Base-by-base conservation (phyloP, 2,113 vertebrate genomes). In the Gymnocephalus cernua region DNA sequence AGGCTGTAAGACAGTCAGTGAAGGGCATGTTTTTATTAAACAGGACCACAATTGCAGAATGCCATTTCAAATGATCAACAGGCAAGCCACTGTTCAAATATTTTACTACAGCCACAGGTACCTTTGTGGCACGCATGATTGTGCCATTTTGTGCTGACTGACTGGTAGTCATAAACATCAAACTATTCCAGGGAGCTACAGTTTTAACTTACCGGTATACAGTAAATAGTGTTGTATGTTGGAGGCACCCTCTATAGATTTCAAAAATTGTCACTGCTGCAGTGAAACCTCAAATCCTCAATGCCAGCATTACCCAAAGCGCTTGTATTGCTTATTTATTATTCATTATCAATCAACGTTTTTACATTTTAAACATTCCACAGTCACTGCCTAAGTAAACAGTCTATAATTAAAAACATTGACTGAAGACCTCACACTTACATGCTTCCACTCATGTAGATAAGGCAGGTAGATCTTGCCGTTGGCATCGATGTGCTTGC, bases 391-490 rank as follows among this genome's bases (percentile, higher is more conserved):
- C 5, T 41, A 18, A 63, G 54, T n/a, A 57, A 62, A 62, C 44
- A 15, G 41, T 44, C 9, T 29, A 23, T 56, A 9, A 64, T 16
- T 50, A 50, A 57, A 27, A 50, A 44, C 15, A 66, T 0, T 23
- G 15, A 19, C 1, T 32, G 3, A 57, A 53, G 4, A 38, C 5
- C 2, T 54, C 2, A 32, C 8, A 87, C 79, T 96, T 92, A 99
- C 98, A 0, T 99, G 97, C 89, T 99, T 99, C 98, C 98, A 99
- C 84, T 99, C 98, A 41, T 99, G 98, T 69, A 99, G 94, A 84
- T 99, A 99, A 19, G 98, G 98, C 84, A 99, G 96, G 93, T 99
- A 98, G 86, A 99, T 99, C 86, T 99, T 99, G 70, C 98, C 98
- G 53, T 99, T 99, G 79, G 97, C 97, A 89, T 99, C 97, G n/a